Evolutionary conservation across 2,797 vertebrate genomes (phyloP), one percentile per base, ranked within the genome.

Genomic region (Diplodus sargus): DNA sequence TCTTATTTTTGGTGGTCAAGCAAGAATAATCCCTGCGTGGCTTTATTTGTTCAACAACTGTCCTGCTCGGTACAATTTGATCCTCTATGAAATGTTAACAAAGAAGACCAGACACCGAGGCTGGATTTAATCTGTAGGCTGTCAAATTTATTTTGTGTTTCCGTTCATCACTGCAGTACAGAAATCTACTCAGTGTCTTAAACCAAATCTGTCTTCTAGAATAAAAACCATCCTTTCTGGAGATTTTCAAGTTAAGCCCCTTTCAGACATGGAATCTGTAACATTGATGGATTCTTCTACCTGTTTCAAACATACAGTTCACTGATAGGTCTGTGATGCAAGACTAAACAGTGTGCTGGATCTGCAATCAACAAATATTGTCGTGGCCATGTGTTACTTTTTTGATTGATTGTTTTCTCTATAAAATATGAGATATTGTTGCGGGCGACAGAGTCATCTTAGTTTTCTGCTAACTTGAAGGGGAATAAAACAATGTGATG

Each of bases 61-160:
- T 61, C 65, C 54, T 20, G 22, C 17, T 56, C 30, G 18, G 58
- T 61, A 22, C 25, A 67, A 52, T 59, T 64, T 77, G 51, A 45
- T 71, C 56, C 70, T 63, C 1, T 16, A 53, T 73, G 30, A 67
- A 62, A 66, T 76, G 60, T 59, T 68, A 48, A 69, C 51, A 59
- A 28, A 47, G 59, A 57, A 56, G 42, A 53, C 20, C 39, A 64
- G 48, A 57, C 48, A 22, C 30, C 11, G 49, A 76, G 49, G 51
- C 23, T 20, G 51, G 53, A 76, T 65, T 52, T 52, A 47, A 72
- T 70, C 52, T 81, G 28, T 64, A 74, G 58, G 56, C 23, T 48
- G 59, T 73, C 23, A 65, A 20, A 47, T 23, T 30, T 48, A 52
- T 58, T 77, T 57, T 54, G 22, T 54, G 42, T 74, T 64, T 52